A percentile compares a stretch with the other conserved stretches of the same genome.
Evolutionary conservation across 2,888 invertebrate genomes (phyloP).

Genomic region (Melanophora roralis): DNA sequence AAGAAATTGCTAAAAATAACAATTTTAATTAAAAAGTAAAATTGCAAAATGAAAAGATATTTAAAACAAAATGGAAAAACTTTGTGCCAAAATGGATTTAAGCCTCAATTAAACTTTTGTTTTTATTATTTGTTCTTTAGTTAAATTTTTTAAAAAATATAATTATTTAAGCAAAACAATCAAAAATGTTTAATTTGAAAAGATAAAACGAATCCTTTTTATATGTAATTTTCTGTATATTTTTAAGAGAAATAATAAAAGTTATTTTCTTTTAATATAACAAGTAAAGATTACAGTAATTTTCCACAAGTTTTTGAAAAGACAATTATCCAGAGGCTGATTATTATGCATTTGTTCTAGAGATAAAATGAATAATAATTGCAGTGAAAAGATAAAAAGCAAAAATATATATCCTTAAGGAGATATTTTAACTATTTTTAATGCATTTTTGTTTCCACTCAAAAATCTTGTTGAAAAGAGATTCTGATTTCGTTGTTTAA

Average conservation of each 20-base stretch:
- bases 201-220: neutral
- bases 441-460: neutral
- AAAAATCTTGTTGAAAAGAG: too few species aligned
- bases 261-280: neutral
- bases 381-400: neutral
- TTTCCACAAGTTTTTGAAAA: conserved; percentile 12
- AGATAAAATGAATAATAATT: neutral
- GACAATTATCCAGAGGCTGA: conserved; percentile 42
- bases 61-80: neutral
- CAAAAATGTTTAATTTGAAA: conserved; percentile 11
- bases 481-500: too few species aligned
- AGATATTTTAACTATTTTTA: neutral
- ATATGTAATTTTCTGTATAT: conserved; percentile 5
- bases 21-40: neutral
- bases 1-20: neutral
- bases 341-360: neutral
- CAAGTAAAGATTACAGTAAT: neutral
- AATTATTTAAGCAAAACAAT: neutral
- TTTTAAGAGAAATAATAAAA: neutral
- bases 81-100: neutral
- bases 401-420: neutral
- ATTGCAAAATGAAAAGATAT: neutral
- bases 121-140: neutral
- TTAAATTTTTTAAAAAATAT: neutral
- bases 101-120: neutral